phyloP scores from a whole-genome alignment of 2,797 vertebrate genomes.

The Holocentrus rufus region DNA sequence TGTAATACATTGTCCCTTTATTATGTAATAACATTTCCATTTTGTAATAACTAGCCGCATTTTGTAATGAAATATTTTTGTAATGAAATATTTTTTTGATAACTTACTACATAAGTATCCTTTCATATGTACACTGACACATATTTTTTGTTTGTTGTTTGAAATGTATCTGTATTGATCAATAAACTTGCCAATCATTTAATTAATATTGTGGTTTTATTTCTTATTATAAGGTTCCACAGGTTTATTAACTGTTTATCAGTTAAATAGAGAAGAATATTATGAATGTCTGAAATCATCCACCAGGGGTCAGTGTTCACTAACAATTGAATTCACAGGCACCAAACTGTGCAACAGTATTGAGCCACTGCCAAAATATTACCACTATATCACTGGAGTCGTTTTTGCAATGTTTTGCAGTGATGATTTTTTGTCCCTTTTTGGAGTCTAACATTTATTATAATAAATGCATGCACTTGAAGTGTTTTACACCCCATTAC shows the following conservation, averaged over 20 bases:
- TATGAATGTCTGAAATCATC: neutral
- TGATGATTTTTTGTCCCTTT: constrained; percentile 27
- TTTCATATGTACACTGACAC: neutral
- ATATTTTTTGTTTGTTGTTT: neutral
- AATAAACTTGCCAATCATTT: neutral
- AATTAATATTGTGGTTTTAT: too few relatives aligned
- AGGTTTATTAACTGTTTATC: neutral
- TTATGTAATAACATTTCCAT: too few relatives aligned
- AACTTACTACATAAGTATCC: neutral
- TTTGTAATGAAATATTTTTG: too few relatives aligned
- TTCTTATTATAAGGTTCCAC: too few relatives aligned
- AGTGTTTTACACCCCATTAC: too few relatives aligned
- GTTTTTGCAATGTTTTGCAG: constrained; percentile 3
- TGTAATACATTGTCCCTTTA: too few relatives aligned
- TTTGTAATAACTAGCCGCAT: too few relatives aligned
- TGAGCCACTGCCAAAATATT: neutral
- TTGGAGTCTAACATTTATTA: neutral
- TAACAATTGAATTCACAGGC: constrained; percentile 47
- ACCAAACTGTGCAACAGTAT: neutral
- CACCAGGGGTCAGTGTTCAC: constrained; percentile 76
- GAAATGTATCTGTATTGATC: neutral
- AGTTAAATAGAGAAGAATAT: neutral
- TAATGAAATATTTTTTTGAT: too few relatives aligned
- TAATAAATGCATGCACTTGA: too few relatives aligned
- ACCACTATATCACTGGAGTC: constrained; percentile 1